These are phyloP conservation scores for Phrynocephalus vlangalii DNA, from an alignment of 2,797 vertebrate genomes.

Conservation along the genomic window DNA sequence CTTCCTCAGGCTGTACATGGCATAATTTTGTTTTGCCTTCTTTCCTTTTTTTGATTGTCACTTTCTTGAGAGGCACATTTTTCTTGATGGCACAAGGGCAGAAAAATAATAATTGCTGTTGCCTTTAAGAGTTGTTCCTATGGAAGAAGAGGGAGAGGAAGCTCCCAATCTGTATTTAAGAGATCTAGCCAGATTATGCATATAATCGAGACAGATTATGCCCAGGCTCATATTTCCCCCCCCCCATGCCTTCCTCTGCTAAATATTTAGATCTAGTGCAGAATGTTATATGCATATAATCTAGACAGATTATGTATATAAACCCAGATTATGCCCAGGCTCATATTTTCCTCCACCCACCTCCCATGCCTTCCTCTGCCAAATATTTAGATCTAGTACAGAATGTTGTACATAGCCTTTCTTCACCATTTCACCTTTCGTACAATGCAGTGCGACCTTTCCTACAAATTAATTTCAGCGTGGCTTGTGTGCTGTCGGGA, in stretches of 20 bases:
- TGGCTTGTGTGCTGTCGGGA: not conserved
- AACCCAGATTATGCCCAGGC: not conserved
- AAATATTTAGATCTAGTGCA: not conserved
- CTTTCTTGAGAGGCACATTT: not conserved
- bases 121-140: not conserved
- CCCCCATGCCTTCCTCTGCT: not conserved
- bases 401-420: constrained; percentile 7
- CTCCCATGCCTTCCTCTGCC: not conserved
- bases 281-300: not conserved
- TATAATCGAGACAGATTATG: not conserved
- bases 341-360: not conserved
- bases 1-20: not conserved
- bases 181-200: not conserved
- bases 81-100: constrained; percentile 1
- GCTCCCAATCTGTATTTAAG: not conserved
- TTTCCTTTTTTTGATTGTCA: too few relatives aligned
- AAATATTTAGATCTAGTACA: constrained; percentile 1
- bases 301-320: not conserved
- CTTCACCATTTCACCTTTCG: not conserved
- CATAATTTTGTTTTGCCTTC: too few relatives aligned
- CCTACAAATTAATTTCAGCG: constrained; percentile 34
- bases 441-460: not conserved
- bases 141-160: not conserved
- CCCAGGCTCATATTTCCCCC: not conserved
- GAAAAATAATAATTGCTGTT: not conserved